Evolutionary conservation across 2,113 vertebrate species (phyloP), one percentile per base, ranked within the genome.

Genomic region (Nibea albiflora): DNA sequence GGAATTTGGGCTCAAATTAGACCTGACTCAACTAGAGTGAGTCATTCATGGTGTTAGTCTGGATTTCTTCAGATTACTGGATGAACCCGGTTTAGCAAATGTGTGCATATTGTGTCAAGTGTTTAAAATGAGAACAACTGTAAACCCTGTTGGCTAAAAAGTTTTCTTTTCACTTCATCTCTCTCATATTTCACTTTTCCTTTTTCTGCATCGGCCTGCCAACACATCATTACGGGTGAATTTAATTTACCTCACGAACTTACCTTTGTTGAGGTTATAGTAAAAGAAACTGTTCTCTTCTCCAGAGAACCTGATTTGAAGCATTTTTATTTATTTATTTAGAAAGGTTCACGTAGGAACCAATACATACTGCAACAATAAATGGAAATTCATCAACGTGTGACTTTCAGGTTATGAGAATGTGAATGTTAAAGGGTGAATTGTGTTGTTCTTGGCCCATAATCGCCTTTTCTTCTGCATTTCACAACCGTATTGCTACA

Each of bases 1-100:
- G 79, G 71, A 86, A 73, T 76, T 28, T 78, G 63, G 17, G 64
- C 58, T 80, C 17, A 64, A 35, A 80, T 46, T 28, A 58, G 24
- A 74, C 42, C 17, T 11, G 50, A 57, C 14, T 47, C 44, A 31
- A 63, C 26, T 7, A 16, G 19, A 49, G 24, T 20, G 7, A 71
- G 39, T 67, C 42, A 52, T 54, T 60, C 28, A 42, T 8, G 16
- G 31, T 17, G 56, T 56, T 56, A 56, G 54, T 24, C 26, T 56
- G 11, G n/a, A 54, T 22, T 11, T 53, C 20, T 39, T 39, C 8
- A 39, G 35, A 39, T 39, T 53, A 22, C 20, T 5, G 11, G 22
- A 7, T 57, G 54, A 57, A 20, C 11, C 1, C 0, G 2, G n/a
- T 46, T 61, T 60, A 14, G 53, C 46, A 61, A 68, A 54, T 22